Evolutionary conservation across 2,888 invertebrate genomes (phyloP).

Genomic region (Cremastobaeus sp.): DNA sequence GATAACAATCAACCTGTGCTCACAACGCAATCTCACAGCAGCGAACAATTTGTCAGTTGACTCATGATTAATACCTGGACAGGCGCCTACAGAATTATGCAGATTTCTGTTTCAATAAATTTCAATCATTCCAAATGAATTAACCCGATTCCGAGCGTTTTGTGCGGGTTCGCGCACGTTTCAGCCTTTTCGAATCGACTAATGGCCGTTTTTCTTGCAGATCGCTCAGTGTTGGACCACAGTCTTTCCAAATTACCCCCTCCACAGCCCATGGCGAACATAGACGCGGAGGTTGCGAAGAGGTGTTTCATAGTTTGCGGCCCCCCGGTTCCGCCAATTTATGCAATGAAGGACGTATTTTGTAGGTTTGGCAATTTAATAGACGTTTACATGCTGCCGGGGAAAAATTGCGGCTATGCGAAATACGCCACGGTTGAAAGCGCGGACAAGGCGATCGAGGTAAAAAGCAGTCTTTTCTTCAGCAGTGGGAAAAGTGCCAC

Average conservation of each 20-base stretch:
- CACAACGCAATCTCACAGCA: too few species aligned
- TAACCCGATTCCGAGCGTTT: too few species aligned
- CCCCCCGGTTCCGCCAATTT: constrained; percentile 84
- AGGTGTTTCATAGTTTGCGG: constrained; percentile 79
- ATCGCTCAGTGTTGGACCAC: constrained; percentile 66
- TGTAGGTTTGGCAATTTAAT: constrained; percentile 94
- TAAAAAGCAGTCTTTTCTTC: constrained; percentile 74
- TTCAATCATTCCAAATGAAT: too few species aligned
- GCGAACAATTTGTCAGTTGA: too few species aligned
- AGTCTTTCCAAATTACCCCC: constrained; percentile 82
- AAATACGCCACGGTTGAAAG: constrained; percentile 88
- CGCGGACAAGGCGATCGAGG: constrained; percentile 87
- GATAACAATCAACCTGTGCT: too few species aligned
- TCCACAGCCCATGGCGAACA: constrained; percentile 83
- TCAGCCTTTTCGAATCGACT: too few species aligned
- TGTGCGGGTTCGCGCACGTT: too few species aligned
- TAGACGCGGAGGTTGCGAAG: constrained; percentile 84
- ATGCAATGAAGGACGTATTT: constrained; percentile 91
- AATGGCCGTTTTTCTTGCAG: constrained; percentile 62
- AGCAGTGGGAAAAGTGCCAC: too few species aligned
- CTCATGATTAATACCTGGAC: too few species aligned
- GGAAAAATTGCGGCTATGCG: constrained; percentile 95
- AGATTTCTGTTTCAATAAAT: too few species aligned
- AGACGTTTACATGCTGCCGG: constrained; percentile 92
- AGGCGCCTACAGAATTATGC: too few species aligned